Evolutionary conservation across 2,888 invertebrate species (phyloP), one percentile per base, ranked within the genome.

Genomic region (Zhengitettix transpicula): DNA sequence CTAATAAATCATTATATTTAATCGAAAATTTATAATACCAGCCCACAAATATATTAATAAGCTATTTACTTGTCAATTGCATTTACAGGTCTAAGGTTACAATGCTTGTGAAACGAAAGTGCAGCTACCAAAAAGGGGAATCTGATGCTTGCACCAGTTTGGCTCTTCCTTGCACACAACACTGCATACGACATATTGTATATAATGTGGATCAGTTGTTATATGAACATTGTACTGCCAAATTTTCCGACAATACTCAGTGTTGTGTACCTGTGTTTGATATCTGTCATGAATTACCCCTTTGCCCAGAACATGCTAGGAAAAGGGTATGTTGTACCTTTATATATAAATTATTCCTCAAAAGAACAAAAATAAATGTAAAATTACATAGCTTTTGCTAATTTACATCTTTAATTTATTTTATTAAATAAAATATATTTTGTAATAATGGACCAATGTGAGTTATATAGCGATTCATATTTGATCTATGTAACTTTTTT

Each of bases 151-250:
- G 76, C 64, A 69, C 68, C 16, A 73, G 74, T 63, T 70, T 72
- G 1, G 83, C 87, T 7, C 69, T 90, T 66, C 88, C 89, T 0
- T 87, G 85, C 70, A 84, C 89, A 0, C 83, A 87, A 62, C 86
- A 91, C 71, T 95, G 94, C 72, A 78, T 85, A 51, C 74, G 82
- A 63, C 95, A 95, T 76, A 88, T 94, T 66, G 88, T 90, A 75
- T 79, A 83, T 64, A 90, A 91, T 71, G 80, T 84, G 11, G 89
- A 90, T 67, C 94, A 95, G 74, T 80, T 86, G 66, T 74, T 91
- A 64, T 89, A 86, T 73, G 82, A 83, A 70, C 84, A 85, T 67
- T 89, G 89, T 72, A 87, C 87, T 62, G 87, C 87, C 62, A 87
- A 87, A 72, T 85, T 85, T 71, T 79, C 84, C 60, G 85, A 88